Conservation (phyloP, 2,113 vertebrate genomes). For the Grammomys surdaster region DNA sequence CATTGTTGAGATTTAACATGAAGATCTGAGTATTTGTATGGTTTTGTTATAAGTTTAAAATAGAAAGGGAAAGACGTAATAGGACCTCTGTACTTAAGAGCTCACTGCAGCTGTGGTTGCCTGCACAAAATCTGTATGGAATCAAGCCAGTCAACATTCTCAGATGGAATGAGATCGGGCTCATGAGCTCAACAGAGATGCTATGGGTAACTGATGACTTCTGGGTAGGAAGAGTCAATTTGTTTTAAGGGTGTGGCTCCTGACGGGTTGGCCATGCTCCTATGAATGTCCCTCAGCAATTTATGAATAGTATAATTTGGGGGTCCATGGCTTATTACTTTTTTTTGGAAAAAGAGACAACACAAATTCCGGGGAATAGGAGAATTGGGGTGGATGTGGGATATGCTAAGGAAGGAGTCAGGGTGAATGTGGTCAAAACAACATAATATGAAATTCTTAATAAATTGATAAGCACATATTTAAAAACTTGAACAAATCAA, state of each 20-base stretch:
- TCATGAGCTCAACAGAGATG: not conserved
- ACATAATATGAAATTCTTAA: not conserved
- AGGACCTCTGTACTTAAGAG: not conserved
- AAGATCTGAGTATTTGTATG: conserved; percentile 36
- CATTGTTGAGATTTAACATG: conserved; percentile 5
- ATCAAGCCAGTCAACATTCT: not conserved
- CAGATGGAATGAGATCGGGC: not conserved
- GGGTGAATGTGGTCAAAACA: not conserved
- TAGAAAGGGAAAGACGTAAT: not conserved
- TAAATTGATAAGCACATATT: not conserved
- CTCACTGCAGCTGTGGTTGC: not conserved
- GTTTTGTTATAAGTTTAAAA: conserved; percentile 53
- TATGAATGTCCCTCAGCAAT: not conserved
- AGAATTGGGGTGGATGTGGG: not conserved
- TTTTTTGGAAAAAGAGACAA: not conserved
- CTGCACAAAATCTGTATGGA: no score
- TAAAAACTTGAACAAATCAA: not conserved
- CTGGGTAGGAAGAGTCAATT: not conserved
- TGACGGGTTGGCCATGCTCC: not conserved
- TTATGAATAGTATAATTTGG: not conserved
- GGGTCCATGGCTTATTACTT: not conserved
- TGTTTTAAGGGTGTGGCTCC: not conserved
- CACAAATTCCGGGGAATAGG: not conserved
- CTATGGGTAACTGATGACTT: not conserved
- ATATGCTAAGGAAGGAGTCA: not conserved